These are phyloP conservation scores for Octodon degus DNA, from an alignment of 2,113 vertebrate species.

Conservation along the genomic window DNA sequence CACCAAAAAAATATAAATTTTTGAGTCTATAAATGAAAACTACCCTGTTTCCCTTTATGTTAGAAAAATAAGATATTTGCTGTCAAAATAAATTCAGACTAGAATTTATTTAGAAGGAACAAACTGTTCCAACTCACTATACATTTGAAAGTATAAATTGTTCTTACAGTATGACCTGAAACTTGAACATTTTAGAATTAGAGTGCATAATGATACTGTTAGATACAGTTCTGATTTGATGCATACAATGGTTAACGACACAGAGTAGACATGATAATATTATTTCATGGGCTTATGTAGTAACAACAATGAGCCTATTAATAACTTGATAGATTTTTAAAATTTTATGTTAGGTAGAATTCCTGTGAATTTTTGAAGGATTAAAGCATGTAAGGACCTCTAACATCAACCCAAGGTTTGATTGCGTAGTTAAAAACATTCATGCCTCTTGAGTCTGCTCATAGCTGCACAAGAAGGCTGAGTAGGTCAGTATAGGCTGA, in stretches of 20 bases:
- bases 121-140: background rate
- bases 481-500: background rate
- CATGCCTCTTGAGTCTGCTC: background rate
- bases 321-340: constrained; percentile 1
- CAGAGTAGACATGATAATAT: background rate
- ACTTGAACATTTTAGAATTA: constrained; percentile 1
- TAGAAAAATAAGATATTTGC: background rate
- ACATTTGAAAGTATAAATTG: background rate
- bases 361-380: background rate
- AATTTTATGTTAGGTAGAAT: background rate
- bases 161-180: background rate
- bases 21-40: background rate
- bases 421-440: background rate
- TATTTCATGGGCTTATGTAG: background rate
- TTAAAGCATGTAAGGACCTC: background rate
- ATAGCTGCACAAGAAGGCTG: too few relatives aligned
- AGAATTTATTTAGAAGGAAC: background rate
- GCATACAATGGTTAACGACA: background rate
- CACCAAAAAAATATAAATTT: background rate
- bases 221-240: background rate
- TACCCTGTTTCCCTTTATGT: background rate
- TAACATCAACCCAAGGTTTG: background rate
- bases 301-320: background rate
- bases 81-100: background rate
- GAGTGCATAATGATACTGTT: background rate